Conservation (phyloP, 2,113 vertebrate species). For the Engystomops pustulosus region DNA sequence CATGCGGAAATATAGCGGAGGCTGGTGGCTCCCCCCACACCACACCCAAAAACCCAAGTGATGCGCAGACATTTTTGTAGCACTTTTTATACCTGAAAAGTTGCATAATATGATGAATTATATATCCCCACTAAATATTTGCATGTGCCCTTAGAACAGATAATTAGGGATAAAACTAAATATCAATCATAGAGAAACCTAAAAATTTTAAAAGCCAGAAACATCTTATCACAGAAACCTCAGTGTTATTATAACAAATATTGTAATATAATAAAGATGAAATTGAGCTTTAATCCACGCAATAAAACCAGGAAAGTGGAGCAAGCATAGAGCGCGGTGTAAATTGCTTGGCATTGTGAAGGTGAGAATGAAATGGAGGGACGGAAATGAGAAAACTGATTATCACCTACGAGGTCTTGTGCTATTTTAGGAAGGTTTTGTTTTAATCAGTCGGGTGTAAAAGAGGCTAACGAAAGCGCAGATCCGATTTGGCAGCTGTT, state of each 20-base stretch:
- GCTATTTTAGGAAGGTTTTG: constrained; percentile 4
- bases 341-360: constrained; percentile 33
- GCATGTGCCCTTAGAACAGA: too few relatives aligned
- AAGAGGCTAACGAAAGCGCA: constrained; percentile 18
- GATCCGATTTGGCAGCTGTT: constrained; percentile 11
- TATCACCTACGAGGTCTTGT: not conserved
- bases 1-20: too few relatives aligned
- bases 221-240: not conserved
- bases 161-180: too few relatives aligned
- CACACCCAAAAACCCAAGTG: too few relatives aligned
- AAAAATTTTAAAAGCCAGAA: not conserved
- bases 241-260: not conserved
- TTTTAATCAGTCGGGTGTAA: constrained; percentile 24
- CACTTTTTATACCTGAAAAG: too few relatives aligned
- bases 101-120: too few relatives aligned
- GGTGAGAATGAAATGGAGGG: constrained; percentile 31
- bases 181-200: not conserved
- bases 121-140: too few relatives aligned
- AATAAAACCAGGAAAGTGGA: not conserved
- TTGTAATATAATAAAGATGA: not conserved
- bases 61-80: too few relatives aligned
- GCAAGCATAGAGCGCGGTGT: not conserved
- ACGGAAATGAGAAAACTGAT: constrained; percentile 5
- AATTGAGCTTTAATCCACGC: not conserved
- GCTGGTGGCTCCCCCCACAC: too few relatives aligned